A percentile compares a stretch with the other conserved stretches of the same genome.
Evolutionary conservation across 2,797 vertebrate species (phyloP).

Genomic region (Silurus aristotelis): DNA sequence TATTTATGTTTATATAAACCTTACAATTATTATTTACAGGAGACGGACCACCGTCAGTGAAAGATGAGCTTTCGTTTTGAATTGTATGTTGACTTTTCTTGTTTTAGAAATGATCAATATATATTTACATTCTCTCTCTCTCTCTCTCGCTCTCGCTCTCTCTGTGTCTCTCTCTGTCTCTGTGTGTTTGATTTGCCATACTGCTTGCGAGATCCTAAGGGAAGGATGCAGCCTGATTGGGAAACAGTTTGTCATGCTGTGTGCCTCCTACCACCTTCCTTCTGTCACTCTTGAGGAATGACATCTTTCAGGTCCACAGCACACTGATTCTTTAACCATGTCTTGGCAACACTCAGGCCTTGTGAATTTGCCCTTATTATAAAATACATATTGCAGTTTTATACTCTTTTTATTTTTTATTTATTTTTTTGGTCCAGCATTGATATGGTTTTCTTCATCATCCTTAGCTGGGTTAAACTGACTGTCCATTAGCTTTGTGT

Average conservation of each 20-base stretch:
- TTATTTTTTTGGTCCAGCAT: neutral
- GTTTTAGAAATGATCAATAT: too few relatives aligned
- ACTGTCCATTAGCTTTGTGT: neutral
- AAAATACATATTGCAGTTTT: neutral
- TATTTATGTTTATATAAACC: neutral
- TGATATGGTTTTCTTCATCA: neutral
- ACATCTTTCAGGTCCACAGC: slow-evolving; percentile 52
- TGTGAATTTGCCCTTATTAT: neutral
- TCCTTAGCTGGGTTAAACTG: neutral
- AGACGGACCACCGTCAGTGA: neutral
- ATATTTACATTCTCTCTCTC: neutral
- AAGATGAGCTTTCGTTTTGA: neutral
- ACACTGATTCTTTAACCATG: slow-evolving; percentile 54
- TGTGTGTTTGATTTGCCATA: neutral
- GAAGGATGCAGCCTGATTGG: slow-evolving; percentile 35
- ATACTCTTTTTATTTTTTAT: neutral
- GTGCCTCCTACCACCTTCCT: slow-evolving; percentile 45
- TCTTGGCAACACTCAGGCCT: slow-evolving; percentile 33
- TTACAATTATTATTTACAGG: neutral
- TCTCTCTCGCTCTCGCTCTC: neutral
- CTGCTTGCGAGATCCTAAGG: slow-evolving; percentile 4
- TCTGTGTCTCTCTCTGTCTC: neutral
- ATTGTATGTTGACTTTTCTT: too few relatives aligned
- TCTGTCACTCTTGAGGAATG: slow-evolving; percentile 53
- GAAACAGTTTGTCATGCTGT: slow-evolving; percentile 46